These are phyloP conservation scores for Ambastaia sidthimunki DNA, from an alignment of 2,797 vertebrate species.

Conservation along the genomic window DNA sequence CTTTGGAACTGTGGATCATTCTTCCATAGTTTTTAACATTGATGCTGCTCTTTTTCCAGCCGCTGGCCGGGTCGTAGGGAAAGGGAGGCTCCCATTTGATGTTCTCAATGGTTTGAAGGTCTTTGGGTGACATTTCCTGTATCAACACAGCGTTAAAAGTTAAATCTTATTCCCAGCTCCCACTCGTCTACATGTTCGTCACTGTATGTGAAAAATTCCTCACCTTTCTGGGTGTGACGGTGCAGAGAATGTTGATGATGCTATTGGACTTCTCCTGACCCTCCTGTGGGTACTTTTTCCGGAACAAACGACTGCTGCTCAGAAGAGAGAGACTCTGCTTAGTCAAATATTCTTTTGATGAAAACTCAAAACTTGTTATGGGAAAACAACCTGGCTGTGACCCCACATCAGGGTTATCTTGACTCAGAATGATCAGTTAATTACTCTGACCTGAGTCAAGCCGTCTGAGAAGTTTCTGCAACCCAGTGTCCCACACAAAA, in stretches of 20 bases:
- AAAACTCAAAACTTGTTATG: not conserved
- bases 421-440: slow-evolving; percentile 41
- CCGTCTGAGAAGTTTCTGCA: slow-evolving; percentile 23
- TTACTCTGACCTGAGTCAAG: slow-evolving; percentile 14
- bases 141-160: slow-evolving; percentile 44
- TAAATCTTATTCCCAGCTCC: not conserved
- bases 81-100: slow-evolving; percentile 87
- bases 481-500: slow-evolving; percentile 50
- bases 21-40: slow-evolving; percentile 90
- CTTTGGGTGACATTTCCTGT: slow-evolving; percentile 82
- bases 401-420: slow-evolving; percentile 27
- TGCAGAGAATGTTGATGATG: slow-evolving; percentile 85
- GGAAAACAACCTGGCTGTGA: slow-evolving; percentile 1
- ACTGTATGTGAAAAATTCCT: slow-evolving; percentile 32
- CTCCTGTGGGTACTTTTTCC: slow-evolving; percentile 81
- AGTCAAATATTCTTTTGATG: slow-evolving; percentile 26
- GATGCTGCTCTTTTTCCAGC: slow-evolving; percentile 87
- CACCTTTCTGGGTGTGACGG: slow-evolving; percentile 82
- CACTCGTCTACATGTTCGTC: not conserved
- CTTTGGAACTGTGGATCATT: slow-evolving; percentile 93
- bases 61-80: slow-evolving; percentile 79
- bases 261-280: slow-evolving; percentile 86
- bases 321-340: slow-evolving; percentile 38
- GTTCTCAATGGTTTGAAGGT: slow-evolving; percentile 79
- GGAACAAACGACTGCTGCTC: slow-evolving; percentile 80